These are phyloP conservation scores for Nestor notabilis DNA, from an alignment of 2,113 vertebrate genomes.

Conservation along the genomic window DNA sequence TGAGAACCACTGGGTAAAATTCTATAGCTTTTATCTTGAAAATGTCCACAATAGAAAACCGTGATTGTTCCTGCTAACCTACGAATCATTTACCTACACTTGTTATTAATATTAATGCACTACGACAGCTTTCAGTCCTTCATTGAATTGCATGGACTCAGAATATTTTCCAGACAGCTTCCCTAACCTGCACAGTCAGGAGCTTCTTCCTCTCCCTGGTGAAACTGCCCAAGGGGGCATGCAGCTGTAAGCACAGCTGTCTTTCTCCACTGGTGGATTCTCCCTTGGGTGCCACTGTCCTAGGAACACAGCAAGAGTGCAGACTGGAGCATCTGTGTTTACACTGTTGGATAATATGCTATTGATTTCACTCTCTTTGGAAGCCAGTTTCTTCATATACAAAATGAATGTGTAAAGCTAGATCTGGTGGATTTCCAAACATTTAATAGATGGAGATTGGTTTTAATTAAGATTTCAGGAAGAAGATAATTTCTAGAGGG, in stretches of 20 bases:
- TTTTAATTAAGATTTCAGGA: background rate
- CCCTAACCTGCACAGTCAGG: background rate
- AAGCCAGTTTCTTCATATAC: background rate
- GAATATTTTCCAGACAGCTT: background rate
- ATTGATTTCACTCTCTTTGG: background rate
- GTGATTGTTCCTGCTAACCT: background rate
- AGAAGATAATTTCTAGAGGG: background rate
- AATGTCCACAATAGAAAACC: background rate
- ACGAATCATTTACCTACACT: background rate
- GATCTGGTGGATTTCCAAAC: background rate
- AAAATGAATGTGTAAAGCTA: background rate
- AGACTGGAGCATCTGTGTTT: background rate
- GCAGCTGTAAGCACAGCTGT: rapidly evolving
- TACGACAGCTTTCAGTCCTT: background rate
- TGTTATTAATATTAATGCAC: background rate
- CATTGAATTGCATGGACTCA: background rate
- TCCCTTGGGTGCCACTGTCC: background rate
- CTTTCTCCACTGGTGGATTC: background rate
- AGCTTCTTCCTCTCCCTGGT: background rate
- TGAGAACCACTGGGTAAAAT: background rate
- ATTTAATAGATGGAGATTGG: background rate
- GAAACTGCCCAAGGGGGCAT: background rate
- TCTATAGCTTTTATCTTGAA: background rate
- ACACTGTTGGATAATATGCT: background rate
- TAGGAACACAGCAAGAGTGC: background rate